Conservation (phyloP, 2,888 invertebrate species). For the Leuctra nigra region DNA sequence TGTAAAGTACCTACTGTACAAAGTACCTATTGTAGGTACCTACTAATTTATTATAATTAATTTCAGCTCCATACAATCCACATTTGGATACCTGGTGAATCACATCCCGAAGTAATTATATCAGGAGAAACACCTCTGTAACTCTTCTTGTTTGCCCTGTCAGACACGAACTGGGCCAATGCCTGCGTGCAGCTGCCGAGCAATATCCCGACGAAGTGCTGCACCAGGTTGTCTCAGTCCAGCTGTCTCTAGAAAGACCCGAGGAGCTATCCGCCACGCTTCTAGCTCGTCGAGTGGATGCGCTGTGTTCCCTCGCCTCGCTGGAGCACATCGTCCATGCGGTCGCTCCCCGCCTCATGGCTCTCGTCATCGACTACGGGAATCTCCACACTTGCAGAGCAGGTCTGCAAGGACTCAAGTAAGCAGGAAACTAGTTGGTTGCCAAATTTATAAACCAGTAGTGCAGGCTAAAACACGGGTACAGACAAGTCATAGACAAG, state of each 20-base stretch:
- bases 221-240: constrained; percentile 41
- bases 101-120: no score
- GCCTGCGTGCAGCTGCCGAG: constrained; percentile 47
- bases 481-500: no score
- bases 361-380: neutral
- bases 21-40: no score
- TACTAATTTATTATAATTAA: no score
- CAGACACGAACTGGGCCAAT: constrained; percentile 33
- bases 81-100: no score
- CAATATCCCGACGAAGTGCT: constrained; percentile 48
- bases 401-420: constrained; percentile 16
- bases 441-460: no score
- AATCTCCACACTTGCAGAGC: constrained; percentile 8
- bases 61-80: no score
- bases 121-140: no score
- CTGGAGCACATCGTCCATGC: constrained; percentile 46
- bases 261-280: neutral
- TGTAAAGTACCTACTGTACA: no score
- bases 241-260: neutral
- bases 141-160: constrained; percentile 9
- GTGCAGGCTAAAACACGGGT: no score
- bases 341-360: constrained; percentile 38
- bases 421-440: no score
- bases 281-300: constrained; percentile 35
- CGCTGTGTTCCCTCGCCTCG: constrained; percentile 44